These are phyloP conservation scores for Scrobipalpa costella DNA, from an alignment of 2,888 invertebrate species.

Conservation along the genomic window DNA sequence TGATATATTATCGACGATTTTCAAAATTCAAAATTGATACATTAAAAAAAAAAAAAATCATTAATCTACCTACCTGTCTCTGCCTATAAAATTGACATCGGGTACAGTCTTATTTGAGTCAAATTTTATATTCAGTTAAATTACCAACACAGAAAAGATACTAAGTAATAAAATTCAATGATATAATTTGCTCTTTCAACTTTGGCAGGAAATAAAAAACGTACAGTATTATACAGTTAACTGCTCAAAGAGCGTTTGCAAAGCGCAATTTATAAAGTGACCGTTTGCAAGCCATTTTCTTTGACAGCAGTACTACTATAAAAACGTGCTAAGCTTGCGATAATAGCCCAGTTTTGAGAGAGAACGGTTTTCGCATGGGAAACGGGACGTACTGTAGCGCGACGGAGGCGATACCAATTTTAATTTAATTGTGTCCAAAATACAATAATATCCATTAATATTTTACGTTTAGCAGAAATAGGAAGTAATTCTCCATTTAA, in stretches of 20 bases:
- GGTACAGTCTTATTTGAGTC: too few species aligned
- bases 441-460: too few species aligned
- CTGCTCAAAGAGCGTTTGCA: constrained; percentile 11
- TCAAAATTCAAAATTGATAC: too few species aligned
- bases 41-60: too few species aligned
- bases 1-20: too few species aligned
- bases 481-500: too few species aligned
- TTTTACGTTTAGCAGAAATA: too few species aligned
- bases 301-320: constrained; percentile 25
- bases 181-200: constrained; percentile 16
- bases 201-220: constrained; percentile 5
- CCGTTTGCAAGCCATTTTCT: constrained; percentile 29
- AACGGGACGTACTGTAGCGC: not conserved
- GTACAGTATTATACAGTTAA: constrained; percentile 6
- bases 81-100: too few species aligned
- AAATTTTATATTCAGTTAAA: not conserved
- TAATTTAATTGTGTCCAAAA: too few species aligned
- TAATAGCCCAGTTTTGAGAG: constrained; percentile 20
- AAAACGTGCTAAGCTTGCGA: constrained; percentile 22
- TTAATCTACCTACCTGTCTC: too few species aligned
- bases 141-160: not conserved
- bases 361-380: not conserved
- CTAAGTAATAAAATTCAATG: not conserved
- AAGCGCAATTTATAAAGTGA: constrained; percentile 30
- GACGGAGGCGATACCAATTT: too few species aligned